Percentiles rank a stretch among this genome's conserved stretches.
These are phyloP conservation scores for Sebastolobus alascanus DNA, from an alignment of 2,797 vertebrate species.

Conservation along the genomic window DNA sequence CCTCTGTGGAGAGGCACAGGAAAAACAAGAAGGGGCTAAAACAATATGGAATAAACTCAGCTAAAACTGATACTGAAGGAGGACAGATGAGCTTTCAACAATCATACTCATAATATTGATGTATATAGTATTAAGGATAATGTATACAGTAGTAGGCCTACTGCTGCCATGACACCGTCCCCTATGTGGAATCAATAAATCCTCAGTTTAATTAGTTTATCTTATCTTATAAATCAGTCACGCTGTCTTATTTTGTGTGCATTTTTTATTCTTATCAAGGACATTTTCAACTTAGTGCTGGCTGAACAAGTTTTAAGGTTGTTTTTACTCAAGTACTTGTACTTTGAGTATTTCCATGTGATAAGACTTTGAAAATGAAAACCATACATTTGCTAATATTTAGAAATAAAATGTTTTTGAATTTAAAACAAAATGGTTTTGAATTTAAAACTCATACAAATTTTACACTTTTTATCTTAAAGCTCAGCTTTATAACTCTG, in stretches of 20 bases:
- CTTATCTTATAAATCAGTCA: neutral
- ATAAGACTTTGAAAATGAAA: neutral
- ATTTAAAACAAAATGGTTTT: neutral
- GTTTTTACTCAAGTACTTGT: neutral
- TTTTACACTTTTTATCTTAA: neutral
- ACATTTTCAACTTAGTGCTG: neutral
- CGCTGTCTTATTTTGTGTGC: neutral
- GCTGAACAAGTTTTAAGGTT: neutral
- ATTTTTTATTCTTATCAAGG: neutral
- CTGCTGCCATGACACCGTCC: neutral
- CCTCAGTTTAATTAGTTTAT: too few relatives aligned
- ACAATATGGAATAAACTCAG: conserved; percentile 19
- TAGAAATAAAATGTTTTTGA: neutral
- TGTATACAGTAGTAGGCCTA: neutral
- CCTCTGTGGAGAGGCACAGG: conserved; percentile 26
- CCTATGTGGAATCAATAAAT: neutral
- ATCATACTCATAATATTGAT: neutral
- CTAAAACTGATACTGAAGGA: conserved; percentile 1
- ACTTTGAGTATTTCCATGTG: neutral
- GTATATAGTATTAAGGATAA: neutral
- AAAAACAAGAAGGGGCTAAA: conserved; percentile 22
- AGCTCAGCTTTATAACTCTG: neutral
- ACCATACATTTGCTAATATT: neutral
- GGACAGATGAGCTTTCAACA: neutral
- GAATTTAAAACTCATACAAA: neutral